These are phyloP conservation scores for Dione vanillae DNA, from an alignment of 2,888 invertebrate species.

Conservation along the genomic window DNA sequence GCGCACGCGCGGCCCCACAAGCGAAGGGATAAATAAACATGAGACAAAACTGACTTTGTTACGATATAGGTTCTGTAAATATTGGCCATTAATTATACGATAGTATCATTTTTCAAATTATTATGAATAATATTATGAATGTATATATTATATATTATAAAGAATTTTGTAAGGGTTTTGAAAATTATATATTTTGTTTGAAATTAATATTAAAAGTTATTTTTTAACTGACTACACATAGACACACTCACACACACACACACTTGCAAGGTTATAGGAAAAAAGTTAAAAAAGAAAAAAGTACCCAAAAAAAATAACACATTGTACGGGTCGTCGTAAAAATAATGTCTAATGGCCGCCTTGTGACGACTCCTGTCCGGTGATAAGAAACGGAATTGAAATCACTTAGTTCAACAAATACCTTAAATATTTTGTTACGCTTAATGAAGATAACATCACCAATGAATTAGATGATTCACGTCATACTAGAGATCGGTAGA, in stretches of 20 bases:
- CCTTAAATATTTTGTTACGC: slow-evolving; percentile 48
- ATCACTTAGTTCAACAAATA: slow-evolving; percentile 48
- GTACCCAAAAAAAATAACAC: neutral
- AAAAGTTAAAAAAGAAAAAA: no score
- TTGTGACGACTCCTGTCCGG: slow-evolving; percentile 73
- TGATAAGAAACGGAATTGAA: slow-evolving; percentile 55
- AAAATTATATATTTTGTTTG: slow-evolving; percentile 1
- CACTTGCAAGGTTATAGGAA: no score
- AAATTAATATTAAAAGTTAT: neutral
- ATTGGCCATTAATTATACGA: slow-evolving; percentile 15
- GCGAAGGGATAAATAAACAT: slow-evolving; percentile 61
- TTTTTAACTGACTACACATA: no score
- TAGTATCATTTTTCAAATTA: neutral
- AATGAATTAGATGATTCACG: slow-evolving; percentile 26
- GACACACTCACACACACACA: no score
- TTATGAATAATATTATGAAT: no score
- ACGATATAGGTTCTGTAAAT: slow-evolving; percentile 46
- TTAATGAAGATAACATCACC: slow-evolving; percentile 41
- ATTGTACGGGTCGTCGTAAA: slow-evolving; percentile 65
- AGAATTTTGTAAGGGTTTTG: neutral
- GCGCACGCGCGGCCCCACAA: slow-evolving; percentile 79
- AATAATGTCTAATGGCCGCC: slow-evolving; percentile 61
- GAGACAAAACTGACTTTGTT: slow-evolving; percentile 48
- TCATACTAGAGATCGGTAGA: neutral
- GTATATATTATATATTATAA: no score